Base-by-base conservation (phyloP, 2,888 invertebrate genomes). In the Parascotia fuliginaria region DNA sequence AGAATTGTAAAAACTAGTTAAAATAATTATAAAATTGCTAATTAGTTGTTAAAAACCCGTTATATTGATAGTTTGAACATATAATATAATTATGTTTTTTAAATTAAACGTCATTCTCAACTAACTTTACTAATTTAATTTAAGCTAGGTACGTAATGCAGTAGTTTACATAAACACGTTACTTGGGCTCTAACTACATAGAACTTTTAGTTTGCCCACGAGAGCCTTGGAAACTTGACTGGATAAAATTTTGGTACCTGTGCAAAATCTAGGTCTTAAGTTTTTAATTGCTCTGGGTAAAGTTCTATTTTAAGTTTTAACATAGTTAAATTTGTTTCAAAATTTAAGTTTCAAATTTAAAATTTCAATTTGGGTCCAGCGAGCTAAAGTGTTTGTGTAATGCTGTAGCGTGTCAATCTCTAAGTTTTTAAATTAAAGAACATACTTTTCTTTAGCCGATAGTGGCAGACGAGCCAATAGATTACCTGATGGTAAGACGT, bases 241-340 rank as follows among this genome's bases (percentile, higher is more conserved):
- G 45, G 32, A 52, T 54, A 52, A 54, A 48, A 58, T 54, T 47
- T 55, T 19, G 12, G 39, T 41, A 37, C 42, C 57, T 46, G 28
- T 34, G 45, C 38, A 42, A 52, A 60, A 62, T 56, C 50, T 48
- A 45, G 44, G 32, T 38, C 46, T 52, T 37, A 58, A 58, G 52
- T 61, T 64, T 54, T 58, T 64, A 61, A 66, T 66, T 66, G 39
- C 44, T 50, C 11, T 24, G 12, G 29, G 36, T 15, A 40, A 50
- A 65, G 51, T 50, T 59, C 11, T 34, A 50, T 42, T 53, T 46
- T 28, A 37, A 60, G 50, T 54, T 60, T 28, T 14, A 44, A 38
- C 37, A 37, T 55, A 28, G 49, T 34, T 40, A 24, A 53, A 55
- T 28, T 55, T 52, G 15, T 40, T 52, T 33, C 5, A 41, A 34